Evolutionary conservation across 2,113 vertebrate genomes (phyloP), one percentile per base, ranked within the genome.

Genomic region (Sialia sialis): DNA sequence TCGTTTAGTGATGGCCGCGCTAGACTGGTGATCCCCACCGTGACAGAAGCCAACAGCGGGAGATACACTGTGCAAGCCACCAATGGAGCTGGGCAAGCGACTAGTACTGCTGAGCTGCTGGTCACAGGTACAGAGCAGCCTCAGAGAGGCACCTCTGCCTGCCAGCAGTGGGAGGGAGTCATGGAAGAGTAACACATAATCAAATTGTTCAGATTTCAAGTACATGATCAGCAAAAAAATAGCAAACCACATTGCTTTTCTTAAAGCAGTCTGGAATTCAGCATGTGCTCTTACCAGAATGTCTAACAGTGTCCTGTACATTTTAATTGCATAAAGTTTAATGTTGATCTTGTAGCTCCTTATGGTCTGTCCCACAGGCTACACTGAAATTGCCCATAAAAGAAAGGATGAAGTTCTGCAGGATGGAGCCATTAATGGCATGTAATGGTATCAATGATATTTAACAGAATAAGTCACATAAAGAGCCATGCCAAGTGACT

Each of bases 1-100:
- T 99, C 99, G 88, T 99, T 99, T 99, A 99, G 99, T 97, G 99
- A 99, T 94, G 99, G 99, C 99, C 99, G 98, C 98, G 99, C 99
- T 99, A 99, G 97, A 98, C 98, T 99, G 98, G 98, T 79, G 97
- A 99, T 99, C 98, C 97, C 99, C 72, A 93, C 98, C 93, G 99
- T 99, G 98, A 98, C 98, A 73, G 98, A 98, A 96, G 98, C 98
- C 75, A 98, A 98, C 98, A 99, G 99, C 70, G 99, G 99, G 93
- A 98, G 98, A 95, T 99, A 98, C 89, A 99, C 99, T 26, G 94
- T 99, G 89, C 98, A 98, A 98, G 99, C 99, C 92, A 99, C 99
- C 98, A 99, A 99, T 91, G 99, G 98, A 76, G 98, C 99, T 96
- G 99, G 99, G 98, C 99, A 99, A 98, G 99, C 99, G 17, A 99